These are phyloP conservation scores for Apotomis betuletana DNA, from an alignment of 2,888 invertebrate species.

Conservation along the genomic window DNA sequence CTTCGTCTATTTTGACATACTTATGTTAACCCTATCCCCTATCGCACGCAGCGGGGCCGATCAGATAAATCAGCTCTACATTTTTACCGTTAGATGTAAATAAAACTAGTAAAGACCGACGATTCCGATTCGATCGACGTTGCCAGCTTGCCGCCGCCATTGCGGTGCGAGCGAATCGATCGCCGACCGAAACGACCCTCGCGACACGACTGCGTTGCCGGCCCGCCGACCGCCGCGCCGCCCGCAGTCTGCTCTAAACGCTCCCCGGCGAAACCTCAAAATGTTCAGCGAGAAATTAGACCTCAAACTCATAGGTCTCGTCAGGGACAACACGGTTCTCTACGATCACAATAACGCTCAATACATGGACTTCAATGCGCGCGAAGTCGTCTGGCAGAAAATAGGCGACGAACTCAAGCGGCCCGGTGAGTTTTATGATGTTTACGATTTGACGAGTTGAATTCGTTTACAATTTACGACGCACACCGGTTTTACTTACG, in stretches of 20 bases:
- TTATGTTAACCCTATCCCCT: neutral
- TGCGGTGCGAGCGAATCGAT: conserved; percentile 37
- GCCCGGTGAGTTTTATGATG: conserved; percentile 62
- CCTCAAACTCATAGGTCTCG: conserved; percentile 64
- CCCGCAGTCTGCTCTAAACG: conserved; percentile 40
- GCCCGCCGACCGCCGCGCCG: conserved; percentile 20
- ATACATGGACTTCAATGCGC: conserved; percentile 74
- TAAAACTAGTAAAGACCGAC: conserved; percentile 37
- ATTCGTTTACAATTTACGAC: conserved; percentile 41
- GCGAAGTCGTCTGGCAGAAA: conserved; percentile 78
- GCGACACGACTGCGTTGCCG: conserved; percentile 41
- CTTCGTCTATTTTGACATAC: too few relatives aligned
- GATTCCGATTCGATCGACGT: conserved; percentile 40
- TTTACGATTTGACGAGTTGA: conserved; percentile 38
- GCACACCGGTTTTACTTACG: conserved; percentile 23
- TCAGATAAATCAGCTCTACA: neutral
- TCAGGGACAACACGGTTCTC: conserved; percentile 65
- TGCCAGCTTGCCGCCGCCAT: conserved; percentile 42
- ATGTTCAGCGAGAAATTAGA: conserved; percentile 65
- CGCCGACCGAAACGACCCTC: conserved; percentile 42
- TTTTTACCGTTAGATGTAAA: conserved; percentile 36
- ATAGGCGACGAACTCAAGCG: conserved; percentile 73
- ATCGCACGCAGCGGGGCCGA: neutral
- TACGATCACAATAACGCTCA: conserved; percentile 69
- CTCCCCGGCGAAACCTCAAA: conserved; percentile 36